phyloP scores from a whole-genome alignment of 1,140 invertebrate species.

The Papilio glaucus region DNA sequence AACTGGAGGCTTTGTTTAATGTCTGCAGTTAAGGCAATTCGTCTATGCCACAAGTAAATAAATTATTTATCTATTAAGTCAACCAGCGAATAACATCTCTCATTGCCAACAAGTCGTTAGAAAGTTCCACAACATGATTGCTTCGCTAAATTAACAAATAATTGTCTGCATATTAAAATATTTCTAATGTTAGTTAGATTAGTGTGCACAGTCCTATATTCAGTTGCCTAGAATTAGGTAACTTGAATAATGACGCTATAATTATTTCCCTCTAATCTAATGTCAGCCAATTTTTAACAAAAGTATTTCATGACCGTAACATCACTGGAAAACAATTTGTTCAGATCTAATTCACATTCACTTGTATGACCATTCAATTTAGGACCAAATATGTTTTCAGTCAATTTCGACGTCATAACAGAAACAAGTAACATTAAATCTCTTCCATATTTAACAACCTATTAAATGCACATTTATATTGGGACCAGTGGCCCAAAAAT shows the following conservation, averaged over 20 bases:
- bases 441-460: conserved; percentile 79
- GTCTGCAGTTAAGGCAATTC: conserved; percentile 77
- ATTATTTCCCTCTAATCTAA: conserved; percentile 46
- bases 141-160: conserved; percentile 53
- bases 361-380: conserved; percentile 49
- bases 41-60: conserved; percentile 73
- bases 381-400: conserved; percentile 49
- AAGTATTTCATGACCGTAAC: conserved; percentile 10
- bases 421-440: conserved; percentile 80
- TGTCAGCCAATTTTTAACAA: conserved; percentile 42
- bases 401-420: conserved; percentile 63
- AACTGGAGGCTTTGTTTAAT: conserved; percentile 67
- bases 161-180: conserved; percentile 61
- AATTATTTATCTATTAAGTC: conserved; percentile 73
- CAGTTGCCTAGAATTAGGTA: conserved; percentile 60
- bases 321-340: conserved; percentile 45
- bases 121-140: conserved; percentile 43
- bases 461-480: conserved; percentile 78
- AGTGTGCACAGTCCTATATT: conserved; percentile 64
- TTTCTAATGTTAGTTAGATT: conserved; percentile 60
- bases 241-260: conserved; percentile 56
- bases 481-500: conserved; percentile 67
- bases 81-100: conserved; percentile 65
- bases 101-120: conserved; percentile 70
- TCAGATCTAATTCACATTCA: conserved; percentile 68